These are phyloP conservation scores for Nothoprocta pentlandii DNA, from an alignment of 2,113 vertebrate genomes.

Conservation along the genomic window DNA sequence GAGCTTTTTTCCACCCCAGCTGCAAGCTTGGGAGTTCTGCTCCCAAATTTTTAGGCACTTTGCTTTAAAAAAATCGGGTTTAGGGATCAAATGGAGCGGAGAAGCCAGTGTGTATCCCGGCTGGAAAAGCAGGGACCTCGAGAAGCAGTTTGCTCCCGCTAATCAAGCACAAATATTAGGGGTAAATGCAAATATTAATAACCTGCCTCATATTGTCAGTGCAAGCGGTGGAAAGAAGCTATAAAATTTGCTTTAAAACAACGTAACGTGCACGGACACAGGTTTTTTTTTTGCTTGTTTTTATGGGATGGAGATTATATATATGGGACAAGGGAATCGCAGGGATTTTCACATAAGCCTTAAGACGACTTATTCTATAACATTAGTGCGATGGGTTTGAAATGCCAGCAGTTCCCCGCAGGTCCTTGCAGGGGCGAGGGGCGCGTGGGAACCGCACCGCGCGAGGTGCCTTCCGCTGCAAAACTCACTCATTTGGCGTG, in stretches of 20 bases:
- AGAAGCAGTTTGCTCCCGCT: background rate
- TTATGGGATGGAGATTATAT: background rate
- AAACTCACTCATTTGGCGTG: no score
- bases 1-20: background rate
- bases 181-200: background rate
- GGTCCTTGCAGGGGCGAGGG: no score
- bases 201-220: background rate
- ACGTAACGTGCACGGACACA: background rate
- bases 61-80: constrained; percentile 54
- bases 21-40: background rate
- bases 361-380: background rate
- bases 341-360: background rate
- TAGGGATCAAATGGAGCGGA: constrained; percentile 51
- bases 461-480: no score
- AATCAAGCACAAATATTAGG: background rate
- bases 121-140: background rate
- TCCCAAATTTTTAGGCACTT: background rate
- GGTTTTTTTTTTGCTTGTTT: background rate
- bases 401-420: no score
- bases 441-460: no score
- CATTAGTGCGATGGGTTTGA: no score
- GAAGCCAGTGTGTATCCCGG: background rate
- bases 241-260: background rate
- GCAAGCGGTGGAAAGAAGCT: background rate
- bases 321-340: background rate